A percentile compares a stretch with the other conserved stretches of the same genome.
These are phyloP conservation scores for Whitmania pigra DNA, from an alignment of 1,140 invertebrate species.

Conservation along the genomic window DNA sequence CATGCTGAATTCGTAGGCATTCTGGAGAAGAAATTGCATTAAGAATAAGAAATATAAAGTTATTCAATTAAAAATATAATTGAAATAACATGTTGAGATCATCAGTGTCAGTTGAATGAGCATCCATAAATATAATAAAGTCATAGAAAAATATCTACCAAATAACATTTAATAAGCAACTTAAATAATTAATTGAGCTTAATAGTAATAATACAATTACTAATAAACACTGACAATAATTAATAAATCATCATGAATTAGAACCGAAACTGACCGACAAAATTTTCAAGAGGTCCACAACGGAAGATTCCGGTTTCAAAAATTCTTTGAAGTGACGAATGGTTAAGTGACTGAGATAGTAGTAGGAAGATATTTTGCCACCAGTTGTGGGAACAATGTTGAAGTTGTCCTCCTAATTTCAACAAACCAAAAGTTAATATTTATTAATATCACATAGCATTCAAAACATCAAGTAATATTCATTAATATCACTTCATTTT, in stretches of 20 bases:
- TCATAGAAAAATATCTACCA: too few relatives aligned
- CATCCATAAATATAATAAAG: too few relatives aligned
- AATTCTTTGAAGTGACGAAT: conserved; percentile 66
- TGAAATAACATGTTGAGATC: too few relatives aligned
- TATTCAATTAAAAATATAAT: too few relatives aligned
- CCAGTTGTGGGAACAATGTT: conserved; percentile 64
- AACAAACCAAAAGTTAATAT: not conserved
- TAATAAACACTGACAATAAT: too few relatives aligned
- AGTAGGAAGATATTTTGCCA: conserved; percentile 86
- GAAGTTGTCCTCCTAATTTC: conserved; percentile 51
- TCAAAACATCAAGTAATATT: too few relatives aligned
- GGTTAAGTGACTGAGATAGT: conserved; percentile 88
- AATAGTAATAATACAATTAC: too few relatives aligned
- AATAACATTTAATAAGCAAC: too few relatives aligned
- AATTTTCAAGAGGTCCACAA: conserved; percentile 65
- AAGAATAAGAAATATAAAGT: too few relatives aligned
- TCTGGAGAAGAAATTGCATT: conserved; percentile 36
- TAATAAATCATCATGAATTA: not conserved
- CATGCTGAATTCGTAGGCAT: conserved; percentile 78
- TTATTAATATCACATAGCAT: not conserved
- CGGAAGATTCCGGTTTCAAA: conserved; percentile 51
- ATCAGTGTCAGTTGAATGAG: too few relatives aligned
- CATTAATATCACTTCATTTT: not conserved
- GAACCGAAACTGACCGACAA: conserved; percentile 48
- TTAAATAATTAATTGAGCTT: too few relatives aligned